Base-by-base conservation (phyloP, 2,888 invertebrate genomes). In the Argynnis bischoffii region DNA sequence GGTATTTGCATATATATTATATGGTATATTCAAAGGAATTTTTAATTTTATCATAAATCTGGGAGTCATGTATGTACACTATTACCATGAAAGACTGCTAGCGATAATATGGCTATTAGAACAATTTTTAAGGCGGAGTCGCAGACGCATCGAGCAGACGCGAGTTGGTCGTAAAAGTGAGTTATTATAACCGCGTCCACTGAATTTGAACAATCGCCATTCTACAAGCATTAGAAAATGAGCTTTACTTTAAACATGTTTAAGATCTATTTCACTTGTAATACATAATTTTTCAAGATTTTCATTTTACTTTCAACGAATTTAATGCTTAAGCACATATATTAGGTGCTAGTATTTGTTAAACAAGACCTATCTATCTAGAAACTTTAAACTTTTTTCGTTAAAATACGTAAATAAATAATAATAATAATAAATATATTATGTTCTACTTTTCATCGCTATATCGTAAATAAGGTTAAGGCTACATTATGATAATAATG, bases 161-260 rank as follows among this genome's bases (percentile, higher is more conserved):
- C 80, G 81, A 79, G 80, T 76, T 78, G 86, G 83, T 90, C 92
- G 87, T 92, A 90, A 92, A 92, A 89, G 81, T 91, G 91, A 92
- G 84, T 87, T 90, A 92, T 90, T 85, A 86, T 86, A 78, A 85
- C 84, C 81, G 81, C 89, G 88, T 83, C 82, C 86, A 83, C 85
- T 87, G 92, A 92, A 92, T 91, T 87, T 86, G 86, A 89, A 88
- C 88, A 89, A 88, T 86, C 82, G 84, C 78, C 74, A 76, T 76
- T 76, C 76, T 75, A 76, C 81, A 76, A 78, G 76, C 78, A 81
- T 76, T 78, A 75, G 79, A 83, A 82, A 84, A 83, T 82, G 80
- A 78, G 76, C 79, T 73, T 79, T 87, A 84, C 79, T 85, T 83
- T 79, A 81, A 77, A 78, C 55, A 61, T 55, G 60, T 31, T 73